These are phyloP conservation scores for Sitta carolinensis DNA, from an alignment of 2,797 vertebrate species.

Conservation along the genomic window DNA sequence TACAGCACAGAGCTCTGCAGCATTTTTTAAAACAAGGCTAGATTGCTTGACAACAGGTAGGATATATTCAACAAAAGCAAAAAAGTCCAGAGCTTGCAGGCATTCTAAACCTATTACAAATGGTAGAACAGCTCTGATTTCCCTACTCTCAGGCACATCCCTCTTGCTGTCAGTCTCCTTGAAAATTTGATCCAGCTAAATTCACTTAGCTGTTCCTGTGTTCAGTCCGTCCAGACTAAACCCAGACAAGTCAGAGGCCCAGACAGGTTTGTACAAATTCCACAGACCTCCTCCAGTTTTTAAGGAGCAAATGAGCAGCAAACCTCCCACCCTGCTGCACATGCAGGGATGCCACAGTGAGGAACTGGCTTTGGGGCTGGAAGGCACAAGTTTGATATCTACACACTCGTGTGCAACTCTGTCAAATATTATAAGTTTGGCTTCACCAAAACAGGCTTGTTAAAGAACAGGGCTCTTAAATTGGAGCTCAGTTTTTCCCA, in stretches of 20 bases:
- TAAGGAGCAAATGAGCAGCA: background rate
- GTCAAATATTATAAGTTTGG: background rate
- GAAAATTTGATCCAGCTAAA: background rate
- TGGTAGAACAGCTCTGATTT: background rate
- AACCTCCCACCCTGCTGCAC: background rate
- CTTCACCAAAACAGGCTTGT: background rate
- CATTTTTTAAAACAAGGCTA: conserved; percentile 8
- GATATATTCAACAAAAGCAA: background rate
- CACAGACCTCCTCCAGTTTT: background rate
- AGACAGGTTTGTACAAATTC: background rate
- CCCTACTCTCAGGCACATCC: background rate
- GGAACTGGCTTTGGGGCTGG: background rate
- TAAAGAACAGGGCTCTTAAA: too few species aligned
- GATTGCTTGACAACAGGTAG: background rate
- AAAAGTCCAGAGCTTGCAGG: background rate
- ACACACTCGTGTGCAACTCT: background rate
- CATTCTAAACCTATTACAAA: background rate
- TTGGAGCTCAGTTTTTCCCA: background rate
- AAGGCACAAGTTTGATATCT: background rate
- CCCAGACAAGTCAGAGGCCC: background rate
- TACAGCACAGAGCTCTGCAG: background rate
- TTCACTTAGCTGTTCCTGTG: background rate
- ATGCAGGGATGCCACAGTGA: accelerated
- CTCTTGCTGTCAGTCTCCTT: background rate
- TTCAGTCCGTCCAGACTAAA: background rate